Evolutionary conservation across 2,113 vertebrate species (phyloP), one percentile per base, ranked within the genome.

Genomic region (Pongo abelii): DNA sequence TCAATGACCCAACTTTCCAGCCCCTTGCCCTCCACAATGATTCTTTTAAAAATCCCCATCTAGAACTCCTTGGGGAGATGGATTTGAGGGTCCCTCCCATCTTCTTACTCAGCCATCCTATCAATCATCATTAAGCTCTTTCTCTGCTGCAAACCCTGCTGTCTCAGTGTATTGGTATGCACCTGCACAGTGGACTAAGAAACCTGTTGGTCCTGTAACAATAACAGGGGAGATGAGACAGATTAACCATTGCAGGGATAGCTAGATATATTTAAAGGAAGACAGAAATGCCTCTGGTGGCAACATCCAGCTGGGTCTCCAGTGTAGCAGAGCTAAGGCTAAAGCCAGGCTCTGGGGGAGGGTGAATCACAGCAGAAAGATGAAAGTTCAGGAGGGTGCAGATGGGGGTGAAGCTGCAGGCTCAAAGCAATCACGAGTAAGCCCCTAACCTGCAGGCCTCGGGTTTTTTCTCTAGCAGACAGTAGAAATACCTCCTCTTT

Each of bases 201-300:
- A 64, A 30, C 61, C 61, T 13, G 27, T 32, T 64, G 12, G 61
- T 64, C 61, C 27, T 30, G 61, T 64, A 64, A 13, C 61, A 32
- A 6, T 14, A 64, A 61, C 20, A 30, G 27, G 32, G 52, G 18
- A 67, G 40, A 20, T 2, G 1, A 22, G 20, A 30, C 0, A 0
- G n/a, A 32, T 46, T 59, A 35, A 55, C 43, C 25, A 40, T 2
- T 5, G 17, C 16, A 50, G 46, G 7, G 12, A 30, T 25, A 0
- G 6, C 38, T 38, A 16, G 8, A 8, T 22, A 17, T 18, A 5
- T 75, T 69, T 35, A 25, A 30, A 84, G 57, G 55, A 52, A 35
- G 55, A 20, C 2, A 14, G 75, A 32, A 11, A 7, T 6, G 6
- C 18, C 40, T 57, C 43, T 12, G 25, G 32, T 69, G 67, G 67